A percentile compares a stretch with the other conserved stretches of the same genome.
Conservation (phyloP, 2,888 invertebrate species). For the Melieria crassipennis region DNA sequence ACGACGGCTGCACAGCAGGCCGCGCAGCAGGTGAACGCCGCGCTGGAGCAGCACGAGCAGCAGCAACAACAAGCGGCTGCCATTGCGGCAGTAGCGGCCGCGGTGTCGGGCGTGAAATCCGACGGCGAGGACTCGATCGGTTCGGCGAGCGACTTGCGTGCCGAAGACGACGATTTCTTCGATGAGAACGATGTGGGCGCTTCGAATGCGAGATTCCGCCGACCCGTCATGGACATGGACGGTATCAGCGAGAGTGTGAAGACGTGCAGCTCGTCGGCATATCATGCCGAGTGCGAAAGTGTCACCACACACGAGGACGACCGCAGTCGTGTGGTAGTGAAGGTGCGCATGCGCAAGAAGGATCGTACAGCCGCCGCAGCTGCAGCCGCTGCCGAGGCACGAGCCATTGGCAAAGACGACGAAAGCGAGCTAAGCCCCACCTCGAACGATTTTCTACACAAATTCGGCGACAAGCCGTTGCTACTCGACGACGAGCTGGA, state of each 20-base stretch:
- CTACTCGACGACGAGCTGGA: slow-evolving; percentile 82
- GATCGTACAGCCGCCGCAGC: slow-evolving; percentile 56
- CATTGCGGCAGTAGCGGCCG: slow-evolving; percentile 44
- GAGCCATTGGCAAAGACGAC: slow-evolving; percentile 49
- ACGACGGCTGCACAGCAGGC: slow-evolving; percentile 60
- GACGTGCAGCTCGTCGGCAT: slow-evolving; percentile 76
- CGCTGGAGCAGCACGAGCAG: slow-evolving; percentile 45
- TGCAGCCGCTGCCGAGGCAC: slow-evolving; percentile 41
- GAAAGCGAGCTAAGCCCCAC: slow-evolving; percentile 69
- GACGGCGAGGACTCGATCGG: slow-evolving; percentile 77
- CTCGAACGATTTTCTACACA: slow-evolving; percentile 74
- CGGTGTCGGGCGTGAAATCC: slow-evolving; percentile 58
- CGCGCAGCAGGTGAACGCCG: slow-evolving; percentile 52
- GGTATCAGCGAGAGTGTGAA: slow-evolving; percentile 73
- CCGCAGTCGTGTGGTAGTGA: slow-evolving; percentile 67
- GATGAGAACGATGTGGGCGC: slow-evolving; percentile 63
- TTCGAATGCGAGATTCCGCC: slow-evolving; percentile 52
- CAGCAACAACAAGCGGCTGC: slow-evolving; percentile 49
- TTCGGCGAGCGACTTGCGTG: slow-evolving; percentile 76
- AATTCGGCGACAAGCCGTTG: slow-evolving; percentile 79
- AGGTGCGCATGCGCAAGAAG: slow-evolving; percentile 67
- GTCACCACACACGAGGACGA: slow-evolving; percentile 73
- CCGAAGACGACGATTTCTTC: slow-evolving; percentile 67
- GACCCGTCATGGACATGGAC: slow-evolving; percentile 65
- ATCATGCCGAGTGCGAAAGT: slow-evolving; percentile 78